phyloP scores from a whole-genome alignment of 2,888 invertebrate genomes.

The Agriotes lineatus region DNA sequence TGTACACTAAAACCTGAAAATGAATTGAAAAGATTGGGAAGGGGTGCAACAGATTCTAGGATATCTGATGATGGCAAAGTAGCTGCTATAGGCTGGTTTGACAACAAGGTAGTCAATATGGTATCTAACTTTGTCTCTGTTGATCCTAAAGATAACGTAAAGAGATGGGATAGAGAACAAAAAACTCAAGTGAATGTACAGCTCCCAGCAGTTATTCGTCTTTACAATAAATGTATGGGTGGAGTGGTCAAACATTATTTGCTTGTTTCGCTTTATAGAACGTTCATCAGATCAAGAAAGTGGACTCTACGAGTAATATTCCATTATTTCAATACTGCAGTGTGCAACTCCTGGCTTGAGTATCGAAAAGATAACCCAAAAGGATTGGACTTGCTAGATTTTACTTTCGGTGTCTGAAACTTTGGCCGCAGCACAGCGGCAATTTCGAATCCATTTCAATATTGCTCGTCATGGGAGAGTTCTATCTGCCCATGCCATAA shows the following conservation, averaged over 20 bases:
- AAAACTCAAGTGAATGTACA: background rate
- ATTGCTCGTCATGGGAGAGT: too few relatives aligned
- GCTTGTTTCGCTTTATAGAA: background rate
- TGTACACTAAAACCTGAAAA: slow-evolving; percentile 33
- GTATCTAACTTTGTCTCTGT: slow-evolving; percentile 7
- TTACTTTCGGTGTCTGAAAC: background rate
- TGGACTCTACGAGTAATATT: background rate
- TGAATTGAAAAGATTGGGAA: slow-evolving; percentile 8
- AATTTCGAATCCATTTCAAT: too few relatives aligned
- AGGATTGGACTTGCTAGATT: too few relatives aligned
- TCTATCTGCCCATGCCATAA: too few relatives aligned
- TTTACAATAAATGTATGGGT: slow-evolving; percentile 11
- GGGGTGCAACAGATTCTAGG: slow-evolving; percentile 2
- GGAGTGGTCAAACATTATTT: slow-evolving; percentile 1
- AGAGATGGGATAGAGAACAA: slow-evolving; percentile 12
- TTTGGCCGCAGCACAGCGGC: too few relatives aligned
- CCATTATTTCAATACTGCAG: slow-evolving; percentile 7
- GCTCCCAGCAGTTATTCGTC: slow-evolving; percentile 4
- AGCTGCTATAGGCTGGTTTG: too few relatives aligned
- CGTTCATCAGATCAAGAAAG: background rate
- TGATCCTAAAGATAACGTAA: background rate
- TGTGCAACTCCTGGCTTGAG: slow-evolving; percentile 2
- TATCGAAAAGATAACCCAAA: background rate
- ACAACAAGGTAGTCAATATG: slow-evolving; percentile 22
- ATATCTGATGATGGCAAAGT: background rate